phyloP scores from a whole-genome alignment of 1,140 invertebrate genomes.

The Hylyphantes graminicola region DNA sequence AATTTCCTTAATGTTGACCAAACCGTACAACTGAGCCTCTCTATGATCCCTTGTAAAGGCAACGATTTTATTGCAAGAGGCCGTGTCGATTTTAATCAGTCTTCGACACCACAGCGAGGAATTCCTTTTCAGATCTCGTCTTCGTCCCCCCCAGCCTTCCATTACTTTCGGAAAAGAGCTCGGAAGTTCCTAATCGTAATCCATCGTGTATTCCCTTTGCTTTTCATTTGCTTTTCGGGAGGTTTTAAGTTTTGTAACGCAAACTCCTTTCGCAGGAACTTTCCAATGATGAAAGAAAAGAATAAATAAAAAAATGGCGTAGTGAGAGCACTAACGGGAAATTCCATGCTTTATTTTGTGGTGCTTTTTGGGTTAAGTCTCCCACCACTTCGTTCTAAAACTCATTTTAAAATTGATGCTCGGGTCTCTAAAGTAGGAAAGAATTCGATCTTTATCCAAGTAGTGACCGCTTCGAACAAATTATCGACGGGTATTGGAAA shows the following conservation, averaged over 20 bases:
- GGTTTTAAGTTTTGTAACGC: constrained; percentile 7
- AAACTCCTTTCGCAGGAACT: neutral
- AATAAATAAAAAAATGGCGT: constrained; percentile 20
- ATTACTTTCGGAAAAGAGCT: neutral
- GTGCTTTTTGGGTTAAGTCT: neutral
- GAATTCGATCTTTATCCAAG: too few species aligned
- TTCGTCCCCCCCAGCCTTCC: neutral
- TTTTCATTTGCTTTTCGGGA: constrained; percentile 29
- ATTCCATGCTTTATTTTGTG: neutral
- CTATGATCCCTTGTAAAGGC: constrained; percentile 12
- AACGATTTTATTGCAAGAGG: constrained; percentile 44
- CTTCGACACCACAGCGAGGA: constrained; percentile 4
- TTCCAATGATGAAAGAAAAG: neutral
- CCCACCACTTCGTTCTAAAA: neutral
- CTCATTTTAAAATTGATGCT: constrained; percentile 9
- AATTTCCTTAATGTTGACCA: constrained; percentile 49
- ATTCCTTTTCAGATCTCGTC: neutral
- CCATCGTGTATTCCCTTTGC: neutral
- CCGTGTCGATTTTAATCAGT: constrained; percentile 53
- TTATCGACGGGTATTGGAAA: too few species aligned
- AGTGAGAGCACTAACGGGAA: neutral
- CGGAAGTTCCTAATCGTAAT: constrained; percentile 38
- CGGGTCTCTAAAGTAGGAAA: neutral
- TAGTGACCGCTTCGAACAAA: too few species aligned
- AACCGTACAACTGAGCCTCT: constrained; percentile 20